Evolutionary conservation across 2,888 invertebrate genomes (phyloP).

Genomic region (Drosophila sordidula): DNA sequence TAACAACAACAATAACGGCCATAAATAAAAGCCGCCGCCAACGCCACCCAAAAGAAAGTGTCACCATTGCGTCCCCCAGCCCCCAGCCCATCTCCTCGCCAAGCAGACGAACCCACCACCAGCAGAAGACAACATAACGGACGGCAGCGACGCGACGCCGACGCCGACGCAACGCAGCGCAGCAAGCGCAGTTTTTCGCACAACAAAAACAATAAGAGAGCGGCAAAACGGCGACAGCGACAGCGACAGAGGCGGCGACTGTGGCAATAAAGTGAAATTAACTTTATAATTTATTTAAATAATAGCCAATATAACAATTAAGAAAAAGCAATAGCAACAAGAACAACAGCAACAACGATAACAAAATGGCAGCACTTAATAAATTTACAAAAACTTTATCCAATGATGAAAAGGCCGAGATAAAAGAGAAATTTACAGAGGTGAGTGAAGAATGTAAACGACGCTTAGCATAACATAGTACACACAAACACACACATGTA

Average conservation of each 20-base stretch:
- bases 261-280: constrained; percentile 71
- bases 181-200: constrained; percentile 56
- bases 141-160: constrained; percentile 35
- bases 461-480: constrained; percentile 15
- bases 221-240: constrained; percentile 52
- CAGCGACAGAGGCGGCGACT: constrained; percentile 44
- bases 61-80: constrained; percentile 34
- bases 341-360: constrained; percentile 23
- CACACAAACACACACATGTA: not conserved
- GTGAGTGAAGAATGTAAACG: constrained; percentile 86
- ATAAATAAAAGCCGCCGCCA: constrained; percentile 52
- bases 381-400: constrained; percentile 84
- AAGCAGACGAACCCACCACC: constrained; percentile 59
- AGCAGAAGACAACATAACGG: constrained; percentile 23
- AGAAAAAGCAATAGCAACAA: constrained; percentile 19
- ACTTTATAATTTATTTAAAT: constrained; percentile 71
- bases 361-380: constrained; percentile 81
- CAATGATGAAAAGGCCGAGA: constrained; percentile 90
- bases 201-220: constrained; percentile 67
- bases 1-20: constrained; percentile 58
- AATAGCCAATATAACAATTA: constrained; percentile 54
- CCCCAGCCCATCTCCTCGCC: constrained; percentile 14
- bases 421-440: constrained; percentile 91
- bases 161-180: constrained; percentile 4
- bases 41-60: constrained; percentile 62